phyloP scores from a whole-genome alignment of 2,113 vertebrate species.

The Pituophis catenifer region DNA sequence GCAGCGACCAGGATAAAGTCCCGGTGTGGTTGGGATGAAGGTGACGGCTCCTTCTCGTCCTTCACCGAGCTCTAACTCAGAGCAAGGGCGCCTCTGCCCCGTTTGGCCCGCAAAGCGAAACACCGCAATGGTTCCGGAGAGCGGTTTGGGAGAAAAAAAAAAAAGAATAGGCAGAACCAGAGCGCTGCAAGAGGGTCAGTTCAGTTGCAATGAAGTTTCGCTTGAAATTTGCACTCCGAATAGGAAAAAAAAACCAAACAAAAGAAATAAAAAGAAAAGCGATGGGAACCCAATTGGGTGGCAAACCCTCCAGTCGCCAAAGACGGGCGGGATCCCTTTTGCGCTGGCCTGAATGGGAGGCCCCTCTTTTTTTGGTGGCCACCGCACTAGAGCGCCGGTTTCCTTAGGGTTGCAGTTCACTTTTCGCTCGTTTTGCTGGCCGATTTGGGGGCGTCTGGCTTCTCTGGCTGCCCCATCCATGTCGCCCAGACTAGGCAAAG shows the following conservation, averaged over 20 bases:
- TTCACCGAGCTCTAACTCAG: not conserved
- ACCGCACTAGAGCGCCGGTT: too few species aligned
- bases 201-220: not conserved
- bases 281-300: not conserved
- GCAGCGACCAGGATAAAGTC: not conserved
- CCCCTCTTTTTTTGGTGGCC: not conserved
- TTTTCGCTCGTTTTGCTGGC: not conserved
- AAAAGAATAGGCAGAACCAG: not conserved
- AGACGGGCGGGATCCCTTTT: not conserved
- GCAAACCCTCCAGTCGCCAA: not conserved
- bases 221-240: not conserved
- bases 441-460: rapidly evolving
- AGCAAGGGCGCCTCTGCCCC: not conserved
- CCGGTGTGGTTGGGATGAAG: not conserved
- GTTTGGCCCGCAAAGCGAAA: not conserved
- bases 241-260: not conserved
- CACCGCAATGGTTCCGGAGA: not conserved
- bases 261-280: too few species aligned
- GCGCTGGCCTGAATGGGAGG: not conserved
- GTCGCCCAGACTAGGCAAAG: not conserved
- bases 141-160: not conserved
- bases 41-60: not conserved
- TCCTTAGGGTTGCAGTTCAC: not conserved
- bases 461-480: not conserved
- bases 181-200: not conserved